Percentiles rank a stretch among this genome's conserved stretches.
These are phyloP conservation scores for Lepus oiostolus DNA, from an alignment of 2,797 vertebrate genomes.

Conservation along the genomic window DNA sequence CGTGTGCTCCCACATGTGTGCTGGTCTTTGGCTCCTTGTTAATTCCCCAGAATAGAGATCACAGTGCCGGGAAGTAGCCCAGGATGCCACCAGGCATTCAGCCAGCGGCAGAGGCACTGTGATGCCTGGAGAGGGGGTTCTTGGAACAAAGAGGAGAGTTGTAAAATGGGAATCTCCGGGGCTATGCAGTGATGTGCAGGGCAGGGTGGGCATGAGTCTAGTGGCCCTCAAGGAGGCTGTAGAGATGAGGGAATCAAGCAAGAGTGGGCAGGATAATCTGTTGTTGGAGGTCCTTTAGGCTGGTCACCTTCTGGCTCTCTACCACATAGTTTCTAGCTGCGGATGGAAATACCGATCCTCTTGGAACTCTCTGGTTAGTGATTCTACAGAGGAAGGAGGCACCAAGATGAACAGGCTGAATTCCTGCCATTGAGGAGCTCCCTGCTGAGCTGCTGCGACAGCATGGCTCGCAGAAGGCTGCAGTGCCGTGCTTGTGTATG, in stretches of 20 bases:
- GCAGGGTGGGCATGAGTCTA: neutral
- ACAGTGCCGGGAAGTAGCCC: neutral
- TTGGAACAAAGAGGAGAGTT: neutral
- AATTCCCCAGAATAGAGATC: slow-evolving; percentile 57
- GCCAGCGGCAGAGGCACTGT: slow-evolving; percentile 11
- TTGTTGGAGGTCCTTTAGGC: neutral
- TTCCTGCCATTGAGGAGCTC: neutral
- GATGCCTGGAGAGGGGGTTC: neutral
- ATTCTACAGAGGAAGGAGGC: neutral
- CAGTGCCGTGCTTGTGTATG: too few species aligned
- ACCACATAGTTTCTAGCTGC: neutral
- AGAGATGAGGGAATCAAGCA: neutral
- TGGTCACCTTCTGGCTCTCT: neutral
- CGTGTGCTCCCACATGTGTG: neutral
- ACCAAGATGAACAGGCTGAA: neutral
- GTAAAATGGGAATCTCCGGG: neutral
- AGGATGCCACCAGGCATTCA: neutral
- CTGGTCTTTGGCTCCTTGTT: neutral
- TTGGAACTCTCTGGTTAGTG: neutral
- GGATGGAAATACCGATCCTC: neutral
- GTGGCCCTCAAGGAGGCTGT: neutral
- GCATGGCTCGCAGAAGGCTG: neutral
- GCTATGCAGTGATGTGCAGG: neutral
- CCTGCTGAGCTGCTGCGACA: neutral
- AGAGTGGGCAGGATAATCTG: neutral